Conservation (phyloP, 2,888 invertebrate genomes). For the Phlogophora meticulosa region DNA sequence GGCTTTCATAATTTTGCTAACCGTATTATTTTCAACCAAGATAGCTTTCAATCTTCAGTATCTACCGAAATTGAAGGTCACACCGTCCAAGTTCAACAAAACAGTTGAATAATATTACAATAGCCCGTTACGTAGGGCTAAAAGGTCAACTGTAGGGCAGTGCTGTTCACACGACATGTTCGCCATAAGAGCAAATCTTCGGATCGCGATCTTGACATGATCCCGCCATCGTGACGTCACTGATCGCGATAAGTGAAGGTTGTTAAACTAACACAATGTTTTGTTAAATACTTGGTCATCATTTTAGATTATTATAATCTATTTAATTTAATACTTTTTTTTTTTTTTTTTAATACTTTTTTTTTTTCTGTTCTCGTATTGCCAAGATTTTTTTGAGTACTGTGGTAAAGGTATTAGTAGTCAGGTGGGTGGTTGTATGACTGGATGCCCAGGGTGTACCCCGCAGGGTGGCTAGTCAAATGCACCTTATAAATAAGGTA, state of each 20-base stretch:
- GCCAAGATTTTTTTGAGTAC: background rate
- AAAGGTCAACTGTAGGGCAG: constrained; percentile 66
- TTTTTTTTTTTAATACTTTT: no score
- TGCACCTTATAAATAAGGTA: background rate
- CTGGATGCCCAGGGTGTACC: no score
- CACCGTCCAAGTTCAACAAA: constrained; percentile 21
- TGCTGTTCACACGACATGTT: constrained; percentile 75
- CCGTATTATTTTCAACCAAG: background rate
- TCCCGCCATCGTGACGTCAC: constrained; percentile 82
- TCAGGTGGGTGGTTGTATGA: no score
- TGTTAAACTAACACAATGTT: constrained; percentile 68
- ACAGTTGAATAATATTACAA: constrained; percentile 55
- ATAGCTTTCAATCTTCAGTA: background rate
- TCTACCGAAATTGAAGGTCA: constrained; percentile 13
- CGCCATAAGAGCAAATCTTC: constrained; percentile 80
- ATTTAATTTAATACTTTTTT: no score
- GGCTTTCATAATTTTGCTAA: background rate
- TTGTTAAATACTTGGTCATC: constrained; percentile 61
- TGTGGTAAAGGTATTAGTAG: no score
- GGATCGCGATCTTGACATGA: constrained; percentile 84
- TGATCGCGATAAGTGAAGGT: constrained; percentile 70
- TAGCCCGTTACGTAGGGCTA: constrained; percentile 69
- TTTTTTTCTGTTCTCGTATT: background rate
- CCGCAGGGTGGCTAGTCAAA: no score
- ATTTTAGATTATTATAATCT: constrained; percentile 5